Percentiles rank a stretch among this genome's conserved stretches.
phyloP scores from a whole-genome alignment of 2,888 invertebrate species.

The Caenorhabditis afra region DNA sequence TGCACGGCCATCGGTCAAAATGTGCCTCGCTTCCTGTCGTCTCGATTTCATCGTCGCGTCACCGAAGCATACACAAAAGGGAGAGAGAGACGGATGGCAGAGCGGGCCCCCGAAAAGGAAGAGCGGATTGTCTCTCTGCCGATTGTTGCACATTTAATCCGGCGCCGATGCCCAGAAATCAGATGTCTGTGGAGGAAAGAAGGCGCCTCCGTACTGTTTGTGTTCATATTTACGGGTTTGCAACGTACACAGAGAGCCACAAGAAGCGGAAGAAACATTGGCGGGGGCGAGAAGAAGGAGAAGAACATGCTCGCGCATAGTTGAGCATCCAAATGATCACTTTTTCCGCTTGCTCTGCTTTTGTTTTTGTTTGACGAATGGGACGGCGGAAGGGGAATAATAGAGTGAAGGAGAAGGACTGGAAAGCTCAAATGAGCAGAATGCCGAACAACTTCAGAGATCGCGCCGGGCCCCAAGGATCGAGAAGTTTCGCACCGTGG shows the following conservation, averaged over 20 bases:
- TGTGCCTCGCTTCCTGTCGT: constrained; percentile 18
- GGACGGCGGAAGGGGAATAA: constrained; percentile 10
- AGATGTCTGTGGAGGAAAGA: constrained; percentile 25
- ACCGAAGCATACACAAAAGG: constrained; percentile 14
- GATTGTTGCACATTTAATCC: constrained; percentile 53
- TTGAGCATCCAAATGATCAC: constrained; percentile 53
- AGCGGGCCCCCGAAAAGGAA: constrained; percentile 27
- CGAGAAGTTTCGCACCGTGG: constrained; percentile 1
- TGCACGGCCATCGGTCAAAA: constrained; percentile 27
- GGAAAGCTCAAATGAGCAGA: constrained; percentile 16
- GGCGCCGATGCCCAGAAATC: constrained; percentile 37
- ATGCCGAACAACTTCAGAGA: not conserved
- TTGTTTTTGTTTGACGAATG: constrained; percentile 28
- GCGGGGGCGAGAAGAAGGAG: constrained; percentile 45
- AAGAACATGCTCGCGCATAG: constrained; percentile 50
- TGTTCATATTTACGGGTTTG: constrained; percentile 46
- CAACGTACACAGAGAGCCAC: constrained; percentile 36
- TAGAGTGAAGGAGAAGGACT: constrained; percentile 2
- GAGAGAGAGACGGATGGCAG: constrained; percentile 6
- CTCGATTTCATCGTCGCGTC: constrained; percentile 36
- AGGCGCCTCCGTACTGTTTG: constrained; percentile 21
- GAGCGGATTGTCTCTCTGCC: constrained; percentile 7
- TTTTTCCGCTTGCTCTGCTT: constrained; percentile 24
- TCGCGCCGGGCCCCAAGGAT: no score
- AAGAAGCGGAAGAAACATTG: constrained; percentile 35